Conservation (phyloP, 2,888 invertebrate species). For the Plebejus argus region DNA sequence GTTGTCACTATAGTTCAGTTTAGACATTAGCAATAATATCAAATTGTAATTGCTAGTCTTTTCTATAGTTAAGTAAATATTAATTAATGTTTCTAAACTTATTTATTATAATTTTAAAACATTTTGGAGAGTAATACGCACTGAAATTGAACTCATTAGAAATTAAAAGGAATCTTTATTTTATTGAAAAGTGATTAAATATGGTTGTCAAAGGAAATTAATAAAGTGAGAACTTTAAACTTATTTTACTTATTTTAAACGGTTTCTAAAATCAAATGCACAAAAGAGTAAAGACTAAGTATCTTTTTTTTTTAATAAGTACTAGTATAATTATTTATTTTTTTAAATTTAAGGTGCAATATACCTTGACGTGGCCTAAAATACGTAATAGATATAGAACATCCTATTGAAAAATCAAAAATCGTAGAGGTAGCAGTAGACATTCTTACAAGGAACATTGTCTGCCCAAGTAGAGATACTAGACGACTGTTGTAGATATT, state of each 20-base stretch:
- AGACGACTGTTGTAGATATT: constrained; percentile 19
- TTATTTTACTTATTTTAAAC: background rate
- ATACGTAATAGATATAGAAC: constrained; percentile 30
- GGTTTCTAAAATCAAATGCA: background rate
- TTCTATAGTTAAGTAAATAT: background rate
- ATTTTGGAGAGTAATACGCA: background rate
- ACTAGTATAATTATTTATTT: constrained; percentile 1
- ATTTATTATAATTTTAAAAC: background rate
- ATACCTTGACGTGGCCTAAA: constrained; percentile 33
- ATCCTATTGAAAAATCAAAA: constrained; percentile 26
- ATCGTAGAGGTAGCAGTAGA: background rate
- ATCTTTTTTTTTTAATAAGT: background rate
- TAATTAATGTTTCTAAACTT: background rate
- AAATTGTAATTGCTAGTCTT: background rate
- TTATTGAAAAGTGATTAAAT: background rate
- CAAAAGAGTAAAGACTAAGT: no score
- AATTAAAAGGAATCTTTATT: background rate
- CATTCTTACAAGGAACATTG: background rate
- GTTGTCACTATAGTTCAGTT: background rate
- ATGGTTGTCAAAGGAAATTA: background rate
- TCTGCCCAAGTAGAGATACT: background rate
- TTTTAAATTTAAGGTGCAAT: constrained; percentile 20
- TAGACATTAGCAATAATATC: background rate
- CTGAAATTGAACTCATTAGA: constrained; percentile 1
- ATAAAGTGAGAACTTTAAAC: background rate